Conservation (phyloP, 1,140 invertebrate species). For the Macrobrachium nipponense region DNA sequence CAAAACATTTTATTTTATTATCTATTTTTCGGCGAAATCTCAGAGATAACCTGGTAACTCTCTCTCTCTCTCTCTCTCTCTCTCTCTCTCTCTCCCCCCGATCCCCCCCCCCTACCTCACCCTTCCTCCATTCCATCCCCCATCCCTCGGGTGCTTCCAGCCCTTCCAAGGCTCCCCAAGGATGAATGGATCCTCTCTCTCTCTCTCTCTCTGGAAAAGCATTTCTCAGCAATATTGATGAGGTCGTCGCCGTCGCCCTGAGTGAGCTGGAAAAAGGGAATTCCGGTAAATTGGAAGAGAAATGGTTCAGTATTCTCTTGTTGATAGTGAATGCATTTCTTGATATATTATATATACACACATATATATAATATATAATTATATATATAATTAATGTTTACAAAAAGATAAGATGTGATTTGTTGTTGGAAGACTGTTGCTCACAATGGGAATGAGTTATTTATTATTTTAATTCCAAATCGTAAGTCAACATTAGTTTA, state of each 20-base stretch:
- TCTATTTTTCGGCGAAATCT: no score
- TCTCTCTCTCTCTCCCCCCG: neutral
- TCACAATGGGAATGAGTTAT: no score
- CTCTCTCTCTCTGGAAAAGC: constrained; percentile 2
- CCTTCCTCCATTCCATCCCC: neutral
- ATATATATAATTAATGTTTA: no score
- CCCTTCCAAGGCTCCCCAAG: neutral
- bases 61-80: neutral
- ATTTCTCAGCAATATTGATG: no score
- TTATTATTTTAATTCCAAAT: no score
- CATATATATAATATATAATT: neutral
- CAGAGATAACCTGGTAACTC: neutral
- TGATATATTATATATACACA: neutral
- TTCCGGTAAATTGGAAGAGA: no score
- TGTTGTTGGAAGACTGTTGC: no score
- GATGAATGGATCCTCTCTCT: constrained; percentile 1
- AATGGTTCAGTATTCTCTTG: neutral
- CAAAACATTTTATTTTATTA: no score
- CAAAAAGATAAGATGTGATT: no score
- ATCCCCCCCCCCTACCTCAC: neutral
- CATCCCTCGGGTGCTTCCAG: neutral
- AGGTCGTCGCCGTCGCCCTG: no score
- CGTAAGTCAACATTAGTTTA: no score
- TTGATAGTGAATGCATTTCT: neutral
- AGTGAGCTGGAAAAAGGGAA: no score